Base-by-base conservation (phyloP, 2,888 invertebrate genomes). In the Microctonus hyperodae region DNA sequence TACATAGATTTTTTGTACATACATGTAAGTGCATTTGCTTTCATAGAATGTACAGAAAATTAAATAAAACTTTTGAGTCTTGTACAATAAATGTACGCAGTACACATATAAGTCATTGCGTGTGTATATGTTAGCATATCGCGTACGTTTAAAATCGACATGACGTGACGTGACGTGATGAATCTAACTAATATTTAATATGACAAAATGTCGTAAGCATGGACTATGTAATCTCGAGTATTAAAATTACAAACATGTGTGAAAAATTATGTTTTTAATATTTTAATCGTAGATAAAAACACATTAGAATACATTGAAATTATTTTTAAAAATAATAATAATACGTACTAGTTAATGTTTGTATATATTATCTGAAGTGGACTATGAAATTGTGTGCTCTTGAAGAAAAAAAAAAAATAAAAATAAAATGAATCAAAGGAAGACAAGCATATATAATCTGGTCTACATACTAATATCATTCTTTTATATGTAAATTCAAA, bases 131-230 rank as follows among this genome's bases (percentile, higher is more conserved):
- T n/a, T n/a, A n/a, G n/a, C 13, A 37, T n/a, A 35, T 20, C 37
- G 33, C 53, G 55, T 63, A 53, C 55, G 37, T 53, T 35, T 40
- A 63, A 40, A 53, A 62, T 62, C 40, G 53, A 62, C 62, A 31
- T 60, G 50, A 60, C 60, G 62, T 63, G 63, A 63, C 63, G 63
- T 35, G n/a, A n/a, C n/a, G n/a, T n/a, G 55, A 55, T 25, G 37
- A 63, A 44, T 63, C 63, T 55, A 37, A 40, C 23, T 28, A 40
- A 64, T 64, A 64, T 64, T 64, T 64, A 37, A 64, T 56, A 56
- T 20, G 56, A 64, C 44, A 56, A 40, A 62, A 64, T 56, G 28
- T 64, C 35, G 23, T 64, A 56, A 56, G 25, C 56, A 48, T 31
- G 20, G 16, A 25, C 9, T 31, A 31, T 51, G 53, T 37, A 35